phyloP scores from a whole-genome alignment of 2,113 vertebrate genomes.

The Verasper variegatus region DNA sequence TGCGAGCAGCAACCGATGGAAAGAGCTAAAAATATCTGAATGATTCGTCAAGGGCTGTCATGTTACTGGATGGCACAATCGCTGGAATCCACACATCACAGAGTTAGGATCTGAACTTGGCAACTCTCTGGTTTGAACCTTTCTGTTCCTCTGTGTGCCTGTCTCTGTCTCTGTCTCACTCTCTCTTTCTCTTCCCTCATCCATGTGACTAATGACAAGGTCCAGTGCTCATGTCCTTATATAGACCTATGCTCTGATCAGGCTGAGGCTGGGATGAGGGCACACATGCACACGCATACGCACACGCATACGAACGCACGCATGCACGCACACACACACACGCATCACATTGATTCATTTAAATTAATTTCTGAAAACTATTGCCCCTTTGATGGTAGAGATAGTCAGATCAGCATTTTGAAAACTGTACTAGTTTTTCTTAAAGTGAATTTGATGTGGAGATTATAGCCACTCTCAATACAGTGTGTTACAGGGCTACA shows the following conservation, averaged over 20 bases:
- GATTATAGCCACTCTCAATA: too few relatives aligned
- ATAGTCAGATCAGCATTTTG: too few relatives aligned
- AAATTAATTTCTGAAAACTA: too few relatives aligned
- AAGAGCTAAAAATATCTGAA: slow-evolving; percentile 50
- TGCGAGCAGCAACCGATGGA: slow-evolving; percentile 23
- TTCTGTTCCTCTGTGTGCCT: slow-evolving; percentile 33
- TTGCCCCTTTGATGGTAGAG: too few relatives aligned
- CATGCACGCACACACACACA: too few relatives aligned
- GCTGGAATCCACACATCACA: background rate
- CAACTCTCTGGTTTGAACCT: slow-evolving; percentile 16
- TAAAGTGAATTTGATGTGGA: too few relatives aligned
- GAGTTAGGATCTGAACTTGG: slow-evolving; percentile 18
- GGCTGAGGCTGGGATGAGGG: slow-evolving; percentile 45
- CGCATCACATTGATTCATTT: too few relatives aligned
- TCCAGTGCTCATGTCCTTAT: slow-evolving; percentile 82
- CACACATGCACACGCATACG: slow-evolving; percentile 24
- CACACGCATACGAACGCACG: slow-evolving; percentile 4
- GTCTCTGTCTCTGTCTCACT: slow-evolving; percentile 44
- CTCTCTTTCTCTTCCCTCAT: slow-evolving; percentile 61
- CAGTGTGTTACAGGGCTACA: too few relatives aligned
- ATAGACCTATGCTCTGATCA: slow-evolving; percentile 76
- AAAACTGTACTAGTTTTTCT: too few relatives aligned
- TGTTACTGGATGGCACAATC: slow-evolving; percentile 11
- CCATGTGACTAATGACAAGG: slow-evolving; percentile 76
- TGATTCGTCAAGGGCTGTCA: slow-evolving; percentile 25